Conservation (phyloP, 2,888 invertebrate species). For the Agonopterix subpropinquella region DNA sequence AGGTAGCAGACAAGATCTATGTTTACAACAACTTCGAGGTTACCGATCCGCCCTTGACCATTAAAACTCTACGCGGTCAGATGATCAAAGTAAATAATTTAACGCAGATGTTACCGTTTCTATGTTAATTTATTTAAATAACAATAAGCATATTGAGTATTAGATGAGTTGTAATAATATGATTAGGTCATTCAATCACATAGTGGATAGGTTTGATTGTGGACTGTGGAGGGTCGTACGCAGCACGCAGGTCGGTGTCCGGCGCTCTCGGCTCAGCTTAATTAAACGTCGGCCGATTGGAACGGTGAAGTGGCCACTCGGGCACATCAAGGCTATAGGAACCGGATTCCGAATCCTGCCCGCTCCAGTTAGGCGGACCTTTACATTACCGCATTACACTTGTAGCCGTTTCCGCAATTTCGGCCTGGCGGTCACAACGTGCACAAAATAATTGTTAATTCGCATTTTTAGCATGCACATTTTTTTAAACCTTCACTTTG, state of each 20-base stretch:
- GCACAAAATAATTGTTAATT: slow-evolving; percentile 7
- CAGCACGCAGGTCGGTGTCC: slow-evolving; percentile 42
- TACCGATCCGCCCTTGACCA: slow-evolving; percentile 52
- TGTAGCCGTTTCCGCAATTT: slow-evolving; percentile 58
- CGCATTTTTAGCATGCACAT: no score
- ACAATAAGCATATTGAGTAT: neutral
- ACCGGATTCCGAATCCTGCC: slow-evolving; percentile 69
- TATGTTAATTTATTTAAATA: neutral
- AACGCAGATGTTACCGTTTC: slow-evolving; percentile 21
- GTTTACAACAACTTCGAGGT: slow-evolving; percentile 46
- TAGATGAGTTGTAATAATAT: neutral
- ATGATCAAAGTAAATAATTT: slow-evolving; percentile 28
- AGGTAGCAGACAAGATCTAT: slow-evolving; percentile 30
- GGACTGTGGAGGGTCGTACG: slow-evolving; percentile 19
- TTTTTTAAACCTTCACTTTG: no score
- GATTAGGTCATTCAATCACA: slow-evolving; percentile 15
- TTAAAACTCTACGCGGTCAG: slow-evolving; percentile 47
- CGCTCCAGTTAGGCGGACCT: slow-evolving; percentile 70
- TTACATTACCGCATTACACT: slow-evolving; percentile 42
- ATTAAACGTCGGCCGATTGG: slow-evolving; percentile 63
- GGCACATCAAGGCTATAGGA: slow-evolving; percentile 64
- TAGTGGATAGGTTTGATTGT: slow-evolving; percentile 14
- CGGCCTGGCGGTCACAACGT: slow-evolving; percentile 14
- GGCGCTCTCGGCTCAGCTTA: slow-evolving; percentile 42
- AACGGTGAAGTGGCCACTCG: slow-evolving; percentile 63